Conservation (phyloP, 2,113 vertebrate genomes). For the Atrichornis clamosus region DNA sequence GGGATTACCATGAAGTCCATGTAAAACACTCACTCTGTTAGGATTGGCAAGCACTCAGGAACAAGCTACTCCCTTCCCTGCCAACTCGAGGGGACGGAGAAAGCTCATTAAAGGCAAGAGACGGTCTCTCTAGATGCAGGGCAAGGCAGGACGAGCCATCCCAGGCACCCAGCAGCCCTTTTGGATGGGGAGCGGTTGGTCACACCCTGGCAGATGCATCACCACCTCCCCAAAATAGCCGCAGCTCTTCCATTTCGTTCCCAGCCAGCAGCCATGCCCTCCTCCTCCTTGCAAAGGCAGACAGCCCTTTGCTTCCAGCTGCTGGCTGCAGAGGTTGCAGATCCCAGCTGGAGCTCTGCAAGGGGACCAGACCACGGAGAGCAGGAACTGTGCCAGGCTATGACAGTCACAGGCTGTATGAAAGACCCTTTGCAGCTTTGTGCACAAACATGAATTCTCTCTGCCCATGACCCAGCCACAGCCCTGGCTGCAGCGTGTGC, state of each 20-base stretch:
- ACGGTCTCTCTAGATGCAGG: not conserved
- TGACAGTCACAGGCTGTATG: not conserved
- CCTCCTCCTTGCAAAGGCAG: not conserved
- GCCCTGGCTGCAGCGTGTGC: not conserved
- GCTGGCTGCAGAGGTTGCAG: not conserved
- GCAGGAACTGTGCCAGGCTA: accelerated
- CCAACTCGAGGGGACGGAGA: not conserved
- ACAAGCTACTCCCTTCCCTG: not conserved
- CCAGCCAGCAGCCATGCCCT: not conserved
- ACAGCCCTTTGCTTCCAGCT: not conserved
- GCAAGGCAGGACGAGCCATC: not conserved
- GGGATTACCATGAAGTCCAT: accelerated
- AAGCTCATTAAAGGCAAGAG: not conserved
- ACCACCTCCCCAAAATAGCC: not conserved
- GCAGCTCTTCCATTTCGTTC: not conserved
- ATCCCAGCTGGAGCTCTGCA: not conserved
- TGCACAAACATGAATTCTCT: not conserved
- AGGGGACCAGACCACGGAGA: not conserved
- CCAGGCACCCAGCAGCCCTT: not conserved
- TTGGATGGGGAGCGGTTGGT: accelerated
- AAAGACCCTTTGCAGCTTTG: not conserved
- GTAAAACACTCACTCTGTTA: not conserved
- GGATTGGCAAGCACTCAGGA: not conserved
- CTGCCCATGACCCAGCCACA: not conserved
- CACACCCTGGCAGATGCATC: accelerated